These are phyloP conservation scores for Drosophila helvetica DNA, from an alignment of 2,888 invertebrate species.

Conservation along the genomic window DNA sequence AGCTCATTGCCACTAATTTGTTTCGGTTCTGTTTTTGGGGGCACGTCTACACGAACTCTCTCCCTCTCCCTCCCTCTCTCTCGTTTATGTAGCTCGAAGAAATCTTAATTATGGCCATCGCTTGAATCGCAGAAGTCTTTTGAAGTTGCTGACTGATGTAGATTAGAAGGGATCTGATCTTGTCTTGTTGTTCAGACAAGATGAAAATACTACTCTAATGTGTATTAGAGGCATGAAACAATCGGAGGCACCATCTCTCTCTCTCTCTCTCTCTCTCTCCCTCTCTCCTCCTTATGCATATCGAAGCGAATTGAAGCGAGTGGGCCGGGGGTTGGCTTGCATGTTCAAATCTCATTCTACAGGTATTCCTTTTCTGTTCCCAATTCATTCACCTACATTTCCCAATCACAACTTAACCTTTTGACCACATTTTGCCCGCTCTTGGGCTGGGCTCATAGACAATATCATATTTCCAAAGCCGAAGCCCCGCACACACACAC, in stretches of 20 bases:
- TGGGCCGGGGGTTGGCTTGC: neutral
- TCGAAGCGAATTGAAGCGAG: no score
- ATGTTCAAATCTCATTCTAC: neutral
- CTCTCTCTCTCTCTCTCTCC: no score
- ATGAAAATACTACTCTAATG: neutral
- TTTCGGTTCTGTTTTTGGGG: slow-evolving; percentile 17
- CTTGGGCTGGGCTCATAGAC: slow-evolving; percentile 21
- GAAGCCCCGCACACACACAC: slow-evolving; percentile 29
- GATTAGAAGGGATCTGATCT: slow-evolving; percentile 18
- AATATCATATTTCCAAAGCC: slow-evolving; percentile 44
- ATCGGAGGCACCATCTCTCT: no score
- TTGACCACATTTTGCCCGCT: slow-evolving; percentile 54
- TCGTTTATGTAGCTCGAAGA: slow-evolving; percentile 20
- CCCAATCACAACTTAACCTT: slow-evolving; percentile 64
- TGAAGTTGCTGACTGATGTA: slow-evolving; percentile 52
- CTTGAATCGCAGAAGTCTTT: slow-evolving; percentile 46
- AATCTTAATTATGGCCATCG: slow-evolving; percentile 65
- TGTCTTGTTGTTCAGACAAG: neutral
- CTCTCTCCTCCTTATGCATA: no score
- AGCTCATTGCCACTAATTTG: slow-evolving; percentile 65
- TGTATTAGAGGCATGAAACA: neutral
- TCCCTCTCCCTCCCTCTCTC: no score
- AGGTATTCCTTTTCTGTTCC: slow-evolving; percentile 1
- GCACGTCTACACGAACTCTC: neutral
- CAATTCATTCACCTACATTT: slow-evolving; percentile 31